Conservation (phyloP, 2,797 vertebrate genomes). For the Onychomys leucogaster region DNA sequence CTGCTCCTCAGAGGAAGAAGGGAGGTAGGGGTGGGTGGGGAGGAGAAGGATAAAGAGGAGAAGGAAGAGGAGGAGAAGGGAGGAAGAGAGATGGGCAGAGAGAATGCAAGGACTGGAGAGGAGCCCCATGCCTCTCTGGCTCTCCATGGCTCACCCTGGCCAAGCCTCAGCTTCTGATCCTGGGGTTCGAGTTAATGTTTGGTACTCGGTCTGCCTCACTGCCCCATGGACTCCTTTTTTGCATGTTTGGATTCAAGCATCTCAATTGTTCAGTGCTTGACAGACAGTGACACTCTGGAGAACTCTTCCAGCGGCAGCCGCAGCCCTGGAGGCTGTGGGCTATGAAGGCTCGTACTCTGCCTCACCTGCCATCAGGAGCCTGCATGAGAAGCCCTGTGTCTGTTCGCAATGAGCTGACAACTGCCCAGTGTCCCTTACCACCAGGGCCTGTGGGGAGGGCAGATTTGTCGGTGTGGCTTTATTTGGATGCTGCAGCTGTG, state of each 20-base stretch:
- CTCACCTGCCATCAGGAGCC: neutral
- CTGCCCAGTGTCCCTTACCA: neutral
- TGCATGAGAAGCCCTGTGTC: neutral
- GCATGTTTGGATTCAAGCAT: neutral
- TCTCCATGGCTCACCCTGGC: neutral
- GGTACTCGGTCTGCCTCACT: neutral
- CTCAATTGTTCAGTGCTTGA: neutral
- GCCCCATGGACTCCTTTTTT: neutral
- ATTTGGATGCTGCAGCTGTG: neutral
- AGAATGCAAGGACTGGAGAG: too few relatives aligned
- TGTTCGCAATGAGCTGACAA: neutral
- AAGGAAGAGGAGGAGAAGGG: neutral
- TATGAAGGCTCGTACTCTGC: neutral
- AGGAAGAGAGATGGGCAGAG: neutral
- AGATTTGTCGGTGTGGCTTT: slow-evolving; percentile 51
- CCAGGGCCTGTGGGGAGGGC: neutral
- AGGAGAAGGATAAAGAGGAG: neutral
- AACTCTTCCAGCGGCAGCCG: neutral
- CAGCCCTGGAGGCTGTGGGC: neutral
- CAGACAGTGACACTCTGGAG: neutral
- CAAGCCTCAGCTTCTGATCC: neutral
- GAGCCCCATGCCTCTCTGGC: neutral
- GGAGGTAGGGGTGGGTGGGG: neutral
- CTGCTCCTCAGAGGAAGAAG: slow-evolving; percentile 14
- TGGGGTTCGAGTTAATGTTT: neutral